Base-by-base conservation (phyloP, 2,797 vertebrate genomes). In the Sebastes iracundus region DNA sequence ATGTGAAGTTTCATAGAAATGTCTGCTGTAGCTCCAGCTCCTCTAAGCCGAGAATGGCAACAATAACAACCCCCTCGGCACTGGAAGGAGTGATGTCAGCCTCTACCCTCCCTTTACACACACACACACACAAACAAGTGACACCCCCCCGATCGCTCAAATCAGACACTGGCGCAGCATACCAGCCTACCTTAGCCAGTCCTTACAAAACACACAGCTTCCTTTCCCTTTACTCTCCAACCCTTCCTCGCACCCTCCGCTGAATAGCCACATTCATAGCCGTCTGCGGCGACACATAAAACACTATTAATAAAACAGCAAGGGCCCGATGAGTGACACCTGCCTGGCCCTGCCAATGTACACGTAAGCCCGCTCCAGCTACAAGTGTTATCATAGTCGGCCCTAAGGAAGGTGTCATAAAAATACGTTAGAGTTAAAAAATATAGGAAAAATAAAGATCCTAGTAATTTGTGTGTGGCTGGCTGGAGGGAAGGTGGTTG, bases 21-120 rank as follows among this genome's bases (percentile, higher is more conserved):
- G 80, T 90, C 90, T 88, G 60, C 91, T 75, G 42, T 75, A 80
- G 82, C 85, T 87, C 79, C 70, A 82, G 86, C 90, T 87, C 77
- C 76, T 74, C 70, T 12, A 64, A 70, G 81, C 84, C 55, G 33
- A 90, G 85, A 93, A 93, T 82, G 85, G 91, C 88, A 93, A 90
- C 86, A 94, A 94, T 88, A 94, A 94, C 92, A 93, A 91, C 87
- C 86, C 86, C 90, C 80, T 81, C 61, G 70, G 84, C 80, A 53
- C 87, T 95, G 95, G 94, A 96, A 95, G 88, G 83, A 95, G 85
- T 96, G 93, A 96, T 94, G 94, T 96, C 94, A 96, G 87, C 81
- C 52, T 77, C 80, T 81, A 77, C 82, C 38, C 64, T 84, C 68
- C 70, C 67, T 78, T 58, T 52, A 67, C 68, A 72, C 80, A 71